These are phyloP conservation scores for Monochamus alternatus DNA, from an alignment of 2,888 invertebrate genomes.

Conservation along the genomic window DNA sequence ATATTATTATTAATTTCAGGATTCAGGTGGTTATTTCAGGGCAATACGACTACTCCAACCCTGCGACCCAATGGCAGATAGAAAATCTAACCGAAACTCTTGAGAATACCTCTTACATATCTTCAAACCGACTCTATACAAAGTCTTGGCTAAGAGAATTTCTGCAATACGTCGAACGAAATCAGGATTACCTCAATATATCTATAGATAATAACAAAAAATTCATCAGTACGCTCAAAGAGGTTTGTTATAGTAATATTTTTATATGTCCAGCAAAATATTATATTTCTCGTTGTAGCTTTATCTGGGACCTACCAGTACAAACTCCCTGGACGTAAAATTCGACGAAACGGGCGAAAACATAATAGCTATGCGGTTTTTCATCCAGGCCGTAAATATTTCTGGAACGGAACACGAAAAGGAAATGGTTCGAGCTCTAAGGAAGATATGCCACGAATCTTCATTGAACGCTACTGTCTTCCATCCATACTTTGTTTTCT, in stretches of 20 bases:
- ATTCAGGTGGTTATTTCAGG: constrained; percentile 87
- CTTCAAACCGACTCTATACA: constrained; percentile 83
- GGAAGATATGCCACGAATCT: constrained; percentile 84
- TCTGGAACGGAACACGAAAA: constrained; percentile 93
- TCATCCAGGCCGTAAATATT: constrained; percentile 92
- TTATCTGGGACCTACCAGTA: constrained; percentile 85
- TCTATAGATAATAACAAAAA: constrained; percentile 81
- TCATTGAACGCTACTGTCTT: constrained; percentile 91
- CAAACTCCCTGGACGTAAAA: constrained; percentile 88
- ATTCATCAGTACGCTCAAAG: constrained; percentile 84
- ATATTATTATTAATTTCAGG: constrained; percentile 53
- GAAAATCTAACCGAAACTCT: constrained; percentile 84
- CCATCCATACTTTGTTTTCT: constrained; percentile 96
- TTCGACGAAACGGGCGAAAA: constrained; percentile 82
- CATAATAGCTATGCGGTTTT: constrained; percentile 88
- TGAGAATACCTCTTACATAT: constrained; percentile 85
- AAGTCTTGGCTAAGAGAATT: constrained; percentile 93
- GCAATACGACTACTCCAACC: constrained; percentile 87
- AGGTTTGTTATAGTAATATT: constrained; percentile 71
- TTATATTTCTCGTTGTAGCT: constrained; percentile 71
- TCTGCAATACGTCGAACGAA: constrained; percentile 82
- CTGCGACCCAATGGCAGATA: constrained; percentile 82
- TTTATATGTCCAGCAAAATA: background rate
- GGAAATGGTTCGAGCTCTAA: constrained; percentile 88
- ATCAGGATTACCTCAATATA: constrained; percentile 84